Percentiles rank a stretch among this genome's conserved stretches.
These are phyloP conservation scores for Sycophaga agraensis DNA, from an alignment of 1,140 invertebrate genomes.

Conservation along the genomic window DNA sequence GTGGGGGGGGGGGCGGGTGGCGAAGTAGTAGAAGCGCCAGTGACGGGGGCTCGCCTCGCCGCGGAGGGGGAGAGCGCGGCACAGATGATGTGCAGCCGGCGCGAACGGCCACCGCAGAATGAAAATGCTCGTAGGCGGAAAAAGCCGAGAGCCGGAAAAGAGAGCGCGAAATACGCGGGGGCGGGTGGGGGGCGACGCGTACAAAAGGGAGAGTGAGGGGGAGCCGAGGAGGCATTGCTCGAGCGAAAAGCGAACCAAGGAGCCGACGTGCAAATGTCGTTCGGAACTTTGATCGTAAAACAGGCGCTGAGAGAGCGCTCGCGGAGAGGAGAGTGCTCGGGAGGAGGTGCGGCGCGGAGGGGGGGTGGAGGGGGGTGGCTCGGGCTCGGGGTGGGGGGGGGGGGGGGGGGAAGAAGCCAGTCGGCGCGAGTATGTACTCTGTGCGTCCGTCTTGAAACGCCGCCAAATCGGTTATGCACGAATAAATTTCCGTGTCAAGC, in stretches of 20 bases:
- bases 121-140: slow-evolving; percentile 22
- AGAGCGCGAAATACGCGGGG: slow-evolving; percentile 31
- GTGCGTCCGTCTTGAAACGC: slow-evolving; percentile 48
- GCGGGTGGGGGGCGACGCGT: background rate
- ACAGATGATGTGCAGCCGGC: slow-evolving; percentile 12
- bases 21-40: too few species aligned
- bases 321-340: too few species aligned
- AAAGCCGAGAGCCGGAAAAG: slow-evolving; percentile 6
- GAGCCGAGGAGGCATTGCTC: slow-evolving; percentile 17
- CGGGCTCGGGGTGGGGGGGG: too few species aligned
- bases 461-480: slow-evolving; percentile 56
- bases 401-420: too few species aligned
- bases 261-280: slow-evolving; percentile 50
- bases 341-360: too few species aligned
- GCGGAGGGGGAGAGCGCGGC: background rate
- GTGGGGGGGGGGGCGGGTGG: too few species aligned
- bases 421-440: too few species aligned
- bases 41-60: too few species aligned
- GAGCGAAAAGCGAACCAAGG: slow-evolving; percentile 35
- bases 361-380: too few species aligned
- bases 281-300: slow-evolving; percentile 54
- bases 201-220: slow-evolving; percentile 6
- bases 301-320: slow-evolving; percentile 34
- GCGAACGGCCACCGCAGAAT: slow-evolving; percentile 22
- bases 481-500: slow-evolving; percentile 57